Evolutionary conservation across 2,113 vertebrate species (phyloP).

Genomic region (Coracopsis vasa): DNA sequence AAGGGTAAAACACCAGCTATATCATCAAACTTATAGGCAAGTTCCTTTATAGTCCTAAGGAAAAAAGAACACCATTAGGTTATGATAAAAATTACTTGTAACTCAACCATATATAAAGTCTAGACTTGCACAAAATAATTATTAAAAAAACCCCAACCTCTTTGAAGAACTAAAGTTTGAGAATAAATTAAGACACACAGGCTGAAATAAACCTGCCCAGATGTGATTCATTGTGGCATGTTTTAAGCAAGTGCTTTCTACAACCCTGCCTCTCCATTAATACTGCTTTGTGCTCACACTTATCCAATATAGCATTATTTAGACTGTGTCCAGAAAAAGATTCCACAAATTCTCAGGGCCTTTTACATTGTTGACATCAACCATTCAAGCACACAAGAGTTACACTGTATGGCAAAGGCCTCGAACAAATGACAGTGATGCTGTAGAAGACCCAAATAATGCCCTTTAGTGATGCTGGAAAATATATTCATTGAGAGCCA

Average conservation of each 20-base stretch:
- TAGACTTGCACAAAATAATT: neutral
- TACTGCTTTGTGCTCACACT: neutral
- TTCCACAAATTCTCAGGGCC: neutral
- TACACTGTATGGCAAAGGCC: neutral
- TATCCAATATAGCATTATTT: neutral
- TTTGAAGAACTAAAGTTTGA: neutral
- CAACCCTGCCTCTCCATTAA: neutral
- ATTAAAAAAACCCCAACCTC: neutral
- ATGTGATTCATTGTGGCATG: neutral
- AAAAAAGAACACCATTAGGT: neutral
- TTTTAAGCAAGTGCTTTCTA: neutral
- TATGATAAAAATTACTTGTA: neutral
- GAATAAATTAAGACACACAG: neutral
- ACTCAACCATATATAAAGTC: rapidly evolving
- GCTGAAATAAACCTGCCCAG: neutral
- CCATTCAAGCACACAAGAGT: neutral
- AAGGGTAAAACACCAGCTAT: neutral
- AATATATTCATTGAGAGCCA: neutral
- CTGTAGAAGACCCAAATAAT: neutral
- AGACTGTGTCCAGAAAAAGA: neutral
- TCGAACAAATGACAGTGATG: neutral
- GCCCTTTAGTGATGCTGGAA: slow-evolving; percentile 1
- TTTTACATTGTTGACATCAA: neutral
- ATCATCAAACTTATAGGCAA: neutral
- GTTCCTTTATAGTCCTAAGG: neutral